These are phyloP conservation scores for Amazona guildingii DNA, from an alignment of 2,113 vertebrate genomes.

Conservation along the genomic window DNA sequence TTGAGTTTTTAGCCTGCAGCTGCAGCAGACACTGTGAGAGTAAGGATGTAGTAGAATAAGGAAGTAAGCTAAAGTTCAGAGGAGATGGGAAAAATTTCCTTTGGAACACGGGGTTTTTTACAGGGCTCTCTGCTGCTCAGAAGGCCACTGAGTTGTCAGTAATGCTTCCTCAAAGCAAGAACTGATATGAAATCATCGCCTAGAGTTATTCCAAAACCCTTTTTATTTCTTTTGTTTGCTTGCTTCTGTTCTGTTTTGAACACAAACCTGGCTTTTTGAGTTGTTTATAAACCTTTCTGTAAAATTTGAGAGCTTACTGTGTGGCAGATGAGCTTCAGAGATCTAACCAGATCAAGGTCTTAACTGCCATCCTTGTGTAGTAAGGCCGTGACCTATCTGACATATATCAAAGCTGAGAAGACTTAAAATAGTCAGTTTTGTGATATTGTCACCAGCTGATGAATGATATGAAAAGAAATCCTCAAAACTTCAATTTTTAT, in stretches of 20 bases:
- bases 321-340: background rate
- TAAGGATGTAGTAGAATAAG: background rate
- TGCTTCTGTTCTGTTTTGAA: background rate
- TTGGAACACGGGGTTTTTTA: background rate
- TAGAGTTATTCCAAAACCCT: background rate
- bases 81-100: background rate
- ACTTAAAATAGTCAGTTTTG: background rate
- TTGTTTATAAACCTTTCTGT: background rate
- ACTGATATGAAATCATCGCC: background rate
- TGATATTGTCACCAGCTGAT: background rate
- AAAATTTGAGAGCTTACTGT: background rate
- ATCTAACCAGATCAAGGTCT: background rate
- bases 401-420: background rate
- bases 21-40: background rate
- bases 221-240: background rate
- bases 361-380: background rate
- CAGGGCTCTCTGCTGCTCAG: background rate
- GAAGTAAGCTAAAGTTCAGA: background rate
- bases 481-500: fast-evolving
- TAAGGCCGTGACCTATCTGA: background rate
- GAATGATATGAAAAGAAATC: background rate
- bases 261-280: background rate
- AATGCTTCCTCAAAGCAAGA: background rate
- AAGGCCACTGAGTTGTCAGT: background rate
- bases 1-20: background rate